Percentiles rank a stretch among this genome's conserved stretches.
Conservation (phyloP, 2,888 invertebrate species). For the Philhelius pedissequus region DNA sequence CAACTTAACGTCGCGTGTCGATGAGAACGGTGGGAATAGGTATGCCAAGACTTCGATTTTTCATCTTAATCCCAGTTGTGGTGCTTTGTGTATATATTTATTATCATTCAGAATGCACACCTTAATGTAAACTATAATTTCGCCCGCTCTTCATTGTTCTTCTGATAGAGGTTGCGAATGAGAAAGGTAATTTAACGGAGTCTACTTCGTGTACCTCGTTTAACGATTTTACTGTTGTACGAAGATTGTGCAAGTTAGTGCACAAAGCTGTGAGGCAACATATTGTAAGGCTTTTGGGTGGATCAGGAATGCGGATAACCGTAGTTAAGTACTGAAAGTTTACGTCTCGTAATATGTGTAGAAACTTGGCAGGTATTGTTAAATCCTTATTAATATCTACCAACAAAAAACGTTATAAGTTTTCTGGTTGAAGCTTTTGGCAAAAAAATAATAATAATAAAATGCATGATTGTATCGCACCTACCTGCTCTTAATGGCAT, state of each 20-base stretch:
- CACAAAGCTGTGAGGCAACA: constrained; percentile 24
- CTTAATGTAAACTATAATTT: not conserved
- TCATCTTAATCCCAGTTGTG: constrained; percentile 17
- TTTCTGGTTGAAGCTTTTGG: no score
- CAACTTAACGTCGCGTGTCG: not conserved
- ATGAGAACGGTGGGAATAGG: not conserved
- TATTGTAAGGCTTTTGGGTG: constrained; percentile 14
- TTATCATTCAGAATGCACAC: not conserved
- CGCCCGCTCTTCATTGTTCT: constrained; percentile 3
- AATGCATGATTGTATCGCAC: no score
- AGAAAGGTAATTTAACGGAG: not conserved
- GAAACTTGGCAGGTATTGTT: not conserved
- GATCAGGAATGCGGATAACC: not conserved
- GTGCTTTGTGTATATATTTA: not conserved
- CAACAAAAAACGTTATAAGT: not conserved
- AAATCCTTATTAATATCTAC: not conserved
- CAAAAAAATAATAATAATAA: not conserved
- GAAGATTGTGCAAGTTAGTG: constrained; percentile 7
- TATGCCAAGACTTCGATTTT: constrained; percentile 40
- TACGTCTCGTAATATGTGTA: not conserved
- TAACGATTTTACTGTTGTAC: not conserved
- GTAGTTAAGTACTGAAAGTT: not conserved
- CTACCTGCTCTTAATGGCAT: no score
- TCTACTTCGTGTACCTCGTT: not conserved
- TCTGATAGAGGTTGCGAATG: not conserved